Conservation (phyloP, 2,888 invertebrate genomes). For the Andrena flavipes region DNA sequence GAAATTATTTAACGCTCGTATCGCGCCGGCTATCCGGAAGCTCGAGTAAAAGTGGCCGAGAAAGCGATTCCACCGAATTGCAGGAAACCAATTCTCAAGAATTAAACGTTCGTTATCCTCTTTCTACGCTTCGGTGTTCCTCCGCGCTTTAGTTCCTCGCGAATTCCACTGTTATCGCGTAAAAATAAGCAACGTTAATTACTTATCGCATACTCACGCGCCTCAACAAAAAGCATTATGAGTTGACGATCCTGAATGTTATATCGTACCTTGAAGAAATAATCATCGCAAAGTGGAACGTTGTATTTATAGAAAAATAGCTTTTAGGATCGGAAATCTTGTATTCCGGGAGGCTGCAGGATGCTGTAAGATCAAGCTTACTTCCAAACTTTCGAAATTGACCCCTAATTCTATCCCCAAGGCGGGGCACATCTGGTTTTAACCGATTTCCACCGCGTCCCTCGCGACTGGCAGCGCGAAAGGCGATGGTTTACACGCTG, state of each 20-base stretch:
- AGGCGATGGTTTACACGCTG: constrained; percentile 4
- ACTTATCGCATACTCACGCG: no score
- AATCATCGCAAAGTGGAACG: no score
- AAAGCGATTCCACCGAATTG: constrained; percentile 21
- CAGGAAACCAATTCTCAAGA: not conserved
- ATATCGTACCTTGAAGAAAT: no score
- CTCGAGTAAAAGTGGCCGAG: constrained; percentile 15
- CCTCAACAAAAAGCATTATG: no score
- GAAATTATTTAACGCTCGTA: constrained; percentile 69
- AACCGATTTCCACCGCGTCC: constrained; percentile 4
- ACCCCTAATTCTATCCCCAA: not conserved
- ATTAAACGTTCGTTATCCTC: constrained; percentile 36
- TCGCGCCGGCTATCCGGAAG: constrained; percentile 3
- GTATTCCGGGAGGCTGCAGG: not conserved
- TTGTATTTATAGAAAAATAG: no score
- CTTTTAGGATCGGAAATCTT: not conserved
- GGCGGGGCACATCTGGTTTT: not conserved
- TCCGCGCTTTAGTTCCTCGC: not conserved
- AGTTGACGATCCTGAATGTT: no score
- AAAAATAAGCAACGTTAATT: no score
- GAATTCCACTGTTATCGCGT: constrained; percentile 1
- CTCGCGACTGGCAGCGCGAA: not conserved
- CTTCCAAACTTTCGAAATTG: not conserved
- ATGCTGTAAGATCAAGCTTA: not conserved
- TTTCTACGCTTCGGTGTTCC: constrained; percentile 34